Percentiles rank a stretch among this genome's conserved stretches.
Evolutionary conservation across 2,888 invertebrate species (phyloP).

Genomic region (Lithophane semibrunnea): DNA sequence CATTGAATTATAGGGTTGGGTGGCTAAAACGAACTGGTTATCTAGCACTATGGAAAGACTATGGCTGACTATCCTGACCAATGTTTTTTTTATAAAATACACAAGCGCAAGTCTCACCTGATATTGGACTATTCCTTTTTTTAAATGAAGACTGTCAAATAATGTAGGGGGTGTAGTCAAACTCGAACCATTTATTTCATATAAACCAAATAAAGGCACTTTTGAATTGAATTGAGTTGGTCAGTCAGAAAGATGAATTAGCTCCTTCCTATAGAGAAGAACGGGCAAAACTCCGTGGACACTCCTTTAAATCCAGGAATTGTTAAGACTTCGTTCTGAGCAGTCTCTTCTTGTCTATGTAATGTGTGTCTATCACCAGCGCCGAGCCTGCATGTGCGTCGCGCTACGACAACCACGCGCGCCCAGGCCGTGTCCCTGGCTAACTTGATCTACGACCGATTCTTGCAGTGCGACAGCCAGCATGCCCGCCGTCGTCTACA

Average conservation of each 20-base stretch:
- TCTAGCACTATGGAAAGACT: not conserved
- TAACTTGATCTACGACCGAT: conserved; percentile 78
- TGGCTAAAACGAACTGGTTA: not conserved
- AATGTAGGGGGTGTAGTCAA: not conserved
- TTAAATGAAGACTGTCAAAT: not conserved
- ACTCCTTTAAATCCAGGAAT: not conserved
- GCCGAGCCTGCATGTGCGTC: conserved; percentile 67
- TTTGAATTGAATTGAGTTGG: not conserved
- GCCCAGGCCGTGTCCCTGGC: conserved; percentile 69
- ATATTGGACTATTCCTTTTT: no score
- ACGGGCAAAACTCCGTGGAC: not conserved
- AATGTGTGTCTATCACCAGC: conserved; percentile 56
- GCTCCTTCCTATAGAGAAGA: not conserved
- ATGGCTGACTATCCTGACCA: no score
- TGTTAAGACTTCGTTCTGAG: not conserved
- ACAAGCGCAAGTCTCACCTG: no score
- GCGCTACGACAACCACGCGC: conserved; percentile 65
- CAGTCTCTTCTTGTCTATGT: not conserved
- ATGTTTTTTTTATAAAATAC: no score
- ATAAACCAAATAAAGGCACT: not conserved
- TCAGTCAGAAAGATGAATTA: no score
- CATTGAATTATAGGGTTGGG: no score
- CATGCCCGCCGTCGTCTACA: conserved; percentile 75
- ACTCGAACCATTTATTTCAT: not conserved
- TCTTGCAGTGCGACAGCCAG: conserved; percentile 77